Percentiles rank a stretch among this genome's conserved stretches.
phyloP scores from a whole-genome alignment of 2,113 vertebrate species.

The Gallinago jamesoni region DNA sequence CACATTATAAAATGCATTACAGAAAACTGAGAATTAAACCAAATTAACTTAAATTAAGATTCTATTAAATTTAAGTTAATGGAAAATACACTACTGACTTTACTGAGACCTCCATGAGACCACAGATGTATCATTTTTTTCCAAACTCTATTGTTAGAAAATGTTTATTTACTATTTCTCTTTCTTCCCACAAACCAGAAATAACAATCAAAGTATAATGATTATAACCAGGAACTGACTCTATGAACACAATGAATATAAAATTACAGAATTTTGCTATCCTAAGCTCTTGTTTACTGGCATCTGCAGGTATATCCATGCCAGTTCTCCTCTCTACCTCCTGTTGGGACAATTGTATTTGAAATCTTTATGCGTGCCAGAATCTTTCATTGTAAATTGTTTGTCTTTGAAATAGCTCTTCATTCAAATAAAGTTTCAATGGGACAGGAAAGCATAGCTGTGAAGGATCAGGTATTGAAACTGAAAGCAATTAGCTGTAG shows the following conservation, averaged over 20 bases:
- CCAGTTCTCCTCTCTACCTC: neutral
- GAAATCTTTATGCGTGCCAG: neutral
- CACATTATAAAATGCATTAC: neutral
- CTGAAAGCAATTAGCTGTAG: neutral
- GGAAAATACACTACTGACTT: neutral
- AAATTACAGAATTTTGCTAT: neutral
- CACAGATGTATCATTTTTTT: neutral
- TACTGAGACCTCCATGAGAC: neutral
- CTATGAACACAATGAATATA: neutral
- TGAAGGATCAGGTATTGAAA: neutral
- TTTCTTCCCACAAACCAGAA: conserved; percentile 6
- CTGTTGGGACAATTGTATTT: neutral
- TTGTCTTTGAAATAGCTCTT: conserved; percentile 4
- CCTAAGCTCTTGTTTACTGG: neutral
- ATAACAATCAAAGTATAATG: neutral
- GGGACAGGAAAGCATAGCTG: neutral
- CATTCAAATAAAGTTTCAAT: neutral
- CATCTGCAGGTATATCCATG: neutral
- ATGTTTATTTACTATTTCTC: neutral
- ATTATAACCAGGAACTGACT: neutral
- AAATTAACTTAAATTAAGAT: neutral
- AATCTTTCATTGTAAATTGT: neutral
- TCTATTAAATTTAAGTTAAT: conserved; percentile 15
- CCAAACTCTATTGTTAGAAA: neutral
- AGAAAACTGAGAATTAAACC: neutral